These are phyloP conservation scores for Drosophila pachea DNA, from an alignment of 1,140 invertebrate species.

Conservation along the genomic window DNA sequence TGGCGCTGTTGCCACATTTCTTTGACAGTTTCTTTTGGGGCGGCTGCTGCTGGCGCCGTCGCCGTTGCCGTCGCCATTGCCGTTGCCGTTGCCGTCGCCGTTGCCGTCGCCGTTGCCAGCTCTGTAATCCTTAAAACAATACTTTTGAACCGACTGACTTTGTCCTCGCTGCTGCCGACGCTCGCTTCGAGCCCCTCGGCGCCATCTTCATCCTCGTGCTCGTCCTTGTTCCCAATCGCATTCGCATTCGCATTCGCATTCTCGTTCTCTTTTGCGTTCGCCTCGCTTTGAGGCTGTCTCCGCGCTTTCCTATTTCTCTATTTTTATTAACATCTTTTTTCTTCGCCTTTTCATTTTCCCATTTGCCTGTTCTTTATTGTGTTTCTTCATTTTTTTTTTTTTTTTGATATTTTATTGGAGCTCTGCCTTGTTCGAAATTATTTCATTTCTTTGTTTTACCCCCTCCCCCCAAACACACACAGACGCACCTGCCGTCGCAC, in stretches of 20 bases:
- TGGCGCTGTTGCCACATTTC: conserved; percentile 66
- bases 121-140: conserved; percentile 66
- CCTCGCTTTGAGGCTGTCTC: conserved; percentile 40
- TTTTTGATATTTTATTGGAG: conserved; percentile 14
- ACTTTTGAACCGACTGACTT: conserved; percentile 54
- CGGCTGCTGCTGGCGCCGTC: neutral
- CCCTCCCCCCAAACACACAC: neutral
- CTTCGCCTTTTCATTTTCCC: conserved; percentile 3
- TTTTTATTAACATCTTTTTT: conserved; percentile 12
- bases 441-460: conserved; percentile 48
- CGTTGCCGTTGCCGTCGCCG: conserved; percentile 22
- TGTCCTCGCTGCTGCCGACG: conserved; percentile 13
- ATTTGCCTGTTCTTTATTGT: conserved; percentile 32
- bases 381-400: conserved; percentile 8
- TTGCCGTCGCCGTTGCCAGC: conserved; percentile 16
- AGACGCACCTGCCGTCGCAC: neutral
- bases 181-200: neutral
- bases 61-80: conserved; percentile 18
- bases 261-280: neutral
- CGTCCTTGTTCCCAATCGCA: neutral
- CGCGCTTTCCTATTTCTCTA: conserved; percentile 23
- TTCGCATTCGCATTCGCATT: conserved; percentile 4
- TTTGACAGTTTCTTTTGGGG: conserved; percentile 47
- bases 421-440: conserved; percentile 50
- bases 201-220: conserved; percentile 1